These are phyloP conservation scores for Bombus haemorrhoidalis DNA, from an alignment of 1,140 invertebrate genomes.

Conservation along the genomic window DNA sequence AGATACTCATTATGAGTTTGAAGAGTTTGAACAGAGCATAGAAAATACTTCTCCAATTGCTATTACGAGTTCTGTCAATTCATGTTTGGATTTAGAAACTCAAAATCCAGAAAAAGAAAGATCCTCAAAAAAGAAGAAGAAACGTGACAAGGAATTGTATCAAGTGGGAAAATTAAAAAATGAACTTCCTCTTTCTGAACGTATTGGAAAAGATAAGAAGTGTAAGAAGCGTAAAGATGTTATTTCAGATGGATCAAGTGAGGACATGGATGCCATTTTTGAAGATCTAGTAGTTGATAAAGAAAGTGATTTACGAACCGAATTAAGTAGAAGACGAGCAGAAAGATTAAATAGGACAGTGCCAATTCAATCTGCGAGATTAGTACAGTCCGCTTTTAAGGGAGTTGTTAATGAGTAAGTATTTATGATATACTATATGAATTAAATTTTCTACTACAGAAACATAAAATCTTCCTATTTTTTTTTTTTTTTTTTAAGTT, in stretches of 20 bases:
- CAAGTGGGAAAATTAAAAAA: conserved; percentile 76
- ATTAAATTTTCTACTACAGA: neutral
- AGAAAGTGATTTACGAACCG: conserved; percentile 75
- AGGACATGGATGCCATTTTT: conserved; percentile 59
- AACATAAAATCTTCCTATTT: neutral
- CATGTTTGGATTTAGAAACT: conserved; percentile 63
- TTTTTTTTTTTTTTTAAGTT: neutral
- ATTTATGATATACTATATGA: conserved; percentile 34
- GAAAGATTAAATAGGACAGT: conserved; percentile 75
- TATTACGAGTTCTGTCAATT: conserved; percentile 52
- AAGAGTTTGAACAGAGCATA: conserved; percentile 62
- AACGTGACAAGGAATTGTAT: conserved; percentile 79
- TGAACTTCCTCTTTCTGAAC: conserved; percentile 73
- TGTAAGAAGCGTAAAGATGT: conserved; percentile 72
- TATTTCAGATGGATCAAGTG: conserved; percentile 46
- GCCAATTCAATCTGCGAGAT: conserved; percentile 77
- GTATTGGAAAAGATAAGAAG: conserved; percentile 78
- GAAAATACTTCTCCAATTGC: conserved; percentile 57
- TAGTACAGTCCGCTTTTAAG: conserved; percentile 80
- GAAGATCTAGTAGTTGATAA: conserved; percentile 76
- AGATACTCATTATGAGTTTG: conserved; percentile 68
- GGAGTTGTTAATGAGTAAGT: conserved; percentile 80
- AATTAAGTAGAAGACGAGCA: conserved; percentile 77
- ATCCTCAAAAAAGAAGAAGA: conserved; percentile 76
- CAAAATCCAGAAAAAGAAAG: conserved; percentile 68